These are phyloP conservation scores for Agriotes lineatus DNA, from an alignment of 2,888 invertebrate genomes.

Conservation along the genomic window DNA sequence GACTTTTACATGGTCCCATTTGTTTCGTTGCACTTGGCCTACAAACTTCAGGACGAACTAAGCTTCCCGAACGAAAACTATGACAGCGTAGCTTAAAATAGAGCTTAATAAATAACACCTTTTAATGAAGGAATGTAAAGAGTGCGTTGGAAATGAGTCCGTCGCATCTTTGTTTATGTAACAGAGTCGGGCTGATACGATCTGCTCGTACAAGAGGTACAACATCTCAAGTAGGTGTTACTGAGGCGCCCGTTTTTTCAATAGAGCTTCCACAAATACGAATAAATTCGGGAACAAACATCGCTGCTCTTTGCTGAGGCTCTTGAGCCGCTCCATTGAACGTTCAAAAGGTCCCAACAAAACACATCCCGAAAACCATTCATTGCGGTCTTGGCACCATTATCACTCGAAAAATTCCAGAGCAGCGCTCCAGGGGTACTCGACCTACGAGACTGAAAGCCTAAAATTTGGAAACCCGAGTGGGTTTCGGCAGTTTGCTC, in stretches of 20 bases:
- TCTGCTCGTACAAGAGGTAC: neutral
- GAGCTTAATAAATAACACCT: neutral
- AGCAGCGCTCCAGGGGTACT: constrained; percentile 8
- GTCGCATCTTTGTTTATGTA: constrained; percentile 1
- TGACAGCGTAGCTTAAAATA: too few relatives aligned
- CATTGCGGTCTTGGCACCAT: constrained; percentile 15
- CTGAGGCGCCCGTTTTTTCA: neutral
- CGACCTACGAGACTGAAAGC: neutral
- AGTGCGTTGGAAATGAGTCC: neutral
- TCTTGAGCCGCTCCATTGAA: neutral
- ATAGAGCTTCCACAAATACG: neutral
- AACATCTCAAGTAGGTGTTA: constrained; percentile 9
- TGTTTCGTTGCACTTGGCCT: too few relatives aligned
- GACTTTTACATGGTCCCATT: too few relatives aligned
- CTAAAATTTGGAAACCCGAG: neutral
- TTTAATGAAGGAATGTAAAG: neutral
- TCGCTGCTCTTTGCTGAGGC: constrained; percentile 5
- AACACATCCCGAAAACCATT: constrained; percentile 17
- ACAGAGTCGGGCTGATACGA: neutral
- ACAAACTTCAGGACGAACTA: too few relatives aligned
- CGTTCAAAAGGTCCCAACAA: constrained; percentile 8
- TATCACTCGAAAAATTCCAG: constrained; percentile 33
- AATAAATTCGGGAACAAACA: constrained; percentile 2
- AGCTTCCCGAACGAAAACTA: too few relatives aligned
- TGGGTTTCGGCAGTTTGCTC: neutral